Base-by-base conservation (phyloP, 2,113 vertebrate genomes). In the Sardina pilchardus region DNA sequence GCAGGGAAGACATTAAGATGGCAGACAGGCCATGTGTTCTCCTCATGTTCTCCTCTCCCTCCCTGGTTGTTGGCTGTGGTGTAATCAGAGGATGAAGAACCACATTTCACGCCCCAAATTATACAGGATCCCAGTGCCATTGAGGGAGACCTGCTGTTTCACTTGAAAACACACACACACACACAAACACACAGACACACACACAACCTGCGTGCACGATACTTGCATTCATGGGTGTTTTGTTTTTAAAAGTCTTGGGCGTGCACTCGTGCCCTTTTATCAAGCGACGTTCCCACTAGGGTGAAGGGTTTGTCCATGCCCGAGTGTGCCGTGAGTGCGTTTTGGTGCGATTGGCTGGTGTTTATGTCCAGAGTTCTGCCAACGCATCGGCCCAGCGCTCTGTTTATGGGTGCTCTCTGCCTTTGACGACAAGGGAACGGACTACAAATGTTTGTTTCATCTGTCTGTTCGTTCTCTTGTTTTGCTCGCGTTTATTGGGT, bases 101-200 rank as follows among this genome's bases (percentile, higher is more conserved):
- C 92, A 93, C 92, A 94, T 94, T 92, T 92, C 86, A 89, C 86
- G 83, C 90, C 86, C 88, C 87, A 91, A 90, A 93, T 94, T 93
- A 92, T 89, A 89, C 90, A 88, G 88, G 89, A 81, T 50, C 39
- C 59, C 81, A 84, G 71, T 56, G 83, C 78, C 44, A 36, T 71
- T 53, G 85, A 85, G 80, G 36, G 56, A 87, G n/a, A 67, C 53
- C 86, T 83, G 67, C 30, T 63, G 63, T 71, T 71, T 10, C 8
- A 12, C 26, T 26, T 14, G 16, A 71, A 34, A 26, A 34, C 63
- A 10, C 63, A 30, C 26, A 71, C 63, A 67, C 59, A 67, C 59
- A 26, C n/a, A 67, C 7, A 26, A 24, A 67, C 59, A 67, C 24
- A 67, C n/a, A 67, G n/a, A 67, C 59, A 71, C n/a, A 26, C 26